Base-by-base conservation (phyloP, 2,888 invertebrate species). In the Busseola fusca region DNA sequence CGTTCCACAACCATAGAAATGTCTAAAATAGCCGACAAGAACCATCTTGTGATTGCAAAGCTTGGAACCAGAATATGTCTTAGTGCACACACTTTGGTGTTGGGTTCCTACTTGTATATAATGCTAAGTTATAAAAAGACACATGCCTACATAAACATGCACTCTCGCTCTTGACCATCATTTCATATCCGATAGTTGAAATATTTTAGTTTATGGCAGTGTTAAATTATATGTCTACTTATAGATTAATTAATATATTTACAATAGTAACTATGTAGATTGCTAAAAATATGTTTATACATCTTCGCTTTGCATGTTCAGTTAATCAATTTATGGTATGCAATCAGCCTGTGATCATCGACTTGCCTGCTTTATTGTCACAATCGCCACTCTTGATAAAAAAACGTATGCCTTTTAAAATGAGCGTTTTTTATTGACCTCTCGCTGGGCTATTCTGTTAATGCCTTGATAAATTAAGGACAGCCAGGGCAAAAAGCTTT, bases 181-280 rank as follows among this genome's bases (percentile, higher is more conserved):
- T 50, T 25, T 25, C 7, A 25, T 42, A 50, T 25, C 25, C 30
- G 50, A 52, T 30, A 45, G 9, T 16, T 48, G 21, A 74, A 65
- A 25, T 16, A 18, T 14, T 50, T 16, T 14, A 58, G 50, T 69
- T 52, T 69, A 76, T 69, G 6, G 14, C 37, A 58, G 0, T 30
- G 16, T 45, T 59, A 69, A 52, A 52, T 37, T 45, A 68, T 7
- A 76, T 69, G 59, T 54, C 58, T 77, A 58, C 76, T 52, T 70
- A 30, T 7, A 59, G 70, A 73, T 70, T 18, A 60, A 62, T 78
- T 34, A 5, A 30, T 14, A 37, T 76, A 72, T 65, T 65, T 67
- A 25, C 25, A 78, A 57, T 12, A 25, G 3, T 30, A 52, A 30
- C 9, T 68, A 21, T 52, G 10, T 50, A 52, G 52, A 76, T 62